Base-by-base conservation (phyloP, 2,113 vertebrate genomes). In the Malurus alboscapulatus region DNA sequence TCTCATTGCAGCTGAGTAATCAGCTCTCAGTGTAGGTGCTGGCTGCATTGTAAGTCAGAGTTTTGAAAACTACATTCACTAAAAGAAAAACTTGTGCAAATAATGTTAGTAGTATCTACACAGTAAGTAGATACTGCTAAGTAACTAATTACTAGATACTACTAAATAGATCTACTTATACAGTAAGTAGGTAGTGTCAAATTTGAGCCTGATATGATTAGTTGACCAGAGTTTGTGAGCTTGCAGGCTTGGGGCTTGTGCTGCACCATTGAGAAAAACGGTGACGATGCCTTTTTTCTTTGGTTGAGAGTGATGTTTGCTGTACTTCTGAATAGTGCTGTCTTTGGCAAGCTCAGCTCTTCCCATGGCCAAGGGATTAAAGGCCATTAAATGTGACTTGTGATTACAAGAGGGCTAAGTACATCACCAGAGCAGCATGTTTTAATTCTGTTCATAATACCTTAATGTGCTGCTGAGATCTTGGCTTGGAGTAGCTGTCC, bases 261-360 rank as follows among this genome's bases (percentile, higher is more conserved):
- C 27, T 65, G 8, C 25, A 47, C 12, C 9, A 14, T 20, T 29
- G 44, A 59, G 5, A 24, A 50, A 82, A 75, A 45, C 24, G 36
- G 16, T 3, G 3, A 36, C 29, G 63, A 0, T 1, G 3, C 11
- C 8, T 6, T 44, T 18, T 66, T 61, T 32, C 36, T 62, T 61
- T 42, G 18, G 12, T 69, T 45, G 34, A 29, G 54, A 30, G 11
- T 29, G 58, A n/a, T 62, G 21, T 84, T 87, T 76, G 34, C 47
- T 86, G 34, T 69, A 38, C 14, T 74, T 40, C 47, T 53, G 24
- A 3, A 0, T 24, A 50, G 34, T 55, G 34, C 45, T 73, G 26
- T 48, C 44, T 67, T 76, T 81, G 65, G 73, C 44, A 54, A 84
- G 24, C 68, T 80, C n/a, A 21, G 12, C 32, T 86, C 26, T 91